Conservation (phyloP, 2,888 invertebrate species). For the Drymonia ruficornis region DNA sequence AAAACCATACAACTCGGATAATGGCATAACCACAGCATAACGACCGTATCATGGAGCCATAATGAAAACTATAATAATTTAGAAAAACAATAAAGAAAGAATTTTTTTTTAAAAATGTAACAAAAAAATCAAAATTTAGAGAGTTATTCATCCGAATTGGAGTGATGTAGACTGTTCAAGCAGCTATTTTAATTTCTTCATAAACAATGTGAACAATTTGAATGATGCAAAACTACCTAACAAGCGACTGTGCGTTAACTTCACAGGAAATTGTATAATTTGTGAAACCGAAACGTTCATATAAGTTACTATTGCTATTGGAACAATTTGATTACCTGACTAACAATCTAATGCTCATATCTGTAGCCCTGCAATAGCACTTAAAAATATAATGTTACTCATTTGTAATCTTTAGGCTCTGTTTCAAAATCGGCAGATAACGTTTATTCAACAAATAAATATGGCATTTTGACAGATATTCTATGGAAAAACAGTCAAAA, state of each 20-base stretch:
- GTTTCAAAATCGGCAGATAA: too few relatives aligned
- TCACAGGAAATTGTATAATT: conserved; percentile 25
- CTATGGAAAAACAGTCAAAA: too few relatives aligned
- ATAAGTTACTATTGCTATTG: background rate
- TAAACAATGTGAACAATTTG: conserved; percentile 28
- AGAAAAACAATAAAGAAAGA: too few relatives aligned
- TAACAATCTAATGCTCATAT: background rate
- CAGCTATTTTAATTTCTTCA: conserved; percentile 28
- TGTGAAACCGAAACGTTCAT: conserved; percentile 1
- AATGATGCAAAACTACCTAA: conserved; percentile 23
- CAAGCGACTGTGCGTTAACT: conserved; percentile 30
- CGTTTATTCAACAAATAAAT: too few relatives aligned
- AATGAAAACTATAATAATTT: conserved; percentile 20
- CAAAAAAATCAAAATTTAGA: conserved; percentile 38
- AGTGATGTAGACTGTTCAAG: conserved; percentile 22
- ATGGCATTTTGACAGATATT: too few relatives aligned
- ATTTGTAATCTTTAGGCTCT: background rate
- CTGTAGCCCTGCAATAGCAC: background rate
- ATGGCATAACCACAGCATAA: background rate
- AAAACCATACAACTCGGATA: conserved; percentile 12
- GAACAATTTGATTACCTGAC: background rate
- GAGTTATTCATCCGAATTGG: conserved; percentile 29
- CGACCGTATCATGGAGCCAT: background rate
- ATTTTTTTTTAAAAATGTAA: too few relatives aligned
- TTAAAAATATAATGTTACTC: background rate